Evolutionary conservation across 2,113 vertebrate genomes (phyloP).

Genomic region (Sorex fumeus): DNA sequence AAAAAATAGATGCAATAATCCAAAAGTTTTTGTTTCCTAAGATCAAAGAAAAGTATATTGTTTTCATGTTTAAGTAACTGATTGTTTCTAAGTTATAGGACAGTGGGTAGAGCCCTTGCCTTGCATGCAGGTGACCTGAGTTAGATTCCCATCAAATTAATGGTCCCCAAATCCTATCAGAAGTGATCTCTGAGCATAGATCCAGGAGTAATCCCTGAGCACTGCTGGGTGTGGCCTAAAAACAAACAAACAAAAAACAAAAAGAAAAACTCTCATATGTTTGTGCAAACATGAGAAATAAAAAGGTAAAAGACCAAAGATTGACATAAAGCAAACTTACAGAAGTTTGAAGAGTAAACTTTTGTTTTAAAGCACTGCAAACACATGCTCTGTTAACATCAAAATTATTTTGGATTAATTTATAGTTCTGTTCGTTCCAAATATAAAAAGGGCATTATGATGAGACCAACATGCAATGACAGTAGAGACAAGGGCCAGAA

Average conservation of each 20-base stretch:
- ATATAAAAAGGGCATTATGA: not conserved
- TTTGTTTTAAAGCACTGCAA: not conserved
- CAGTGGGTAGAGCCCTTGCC: no score
- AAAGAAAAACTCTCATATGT: not conserved
- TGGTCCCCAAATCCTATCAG: no score
- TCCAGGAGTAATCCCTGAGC: no score
- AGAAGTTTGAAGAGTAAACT: not conserved
- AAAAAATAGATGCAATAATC: not conserved
- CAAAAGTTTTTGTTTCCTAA: not conserved
- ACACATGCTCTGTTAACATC: not conserved
- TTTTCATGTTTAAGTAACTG: slow-evolving; percentile 18
- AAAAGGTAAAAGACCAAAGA: not conserved
- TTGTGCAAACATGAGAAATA: not conserved
- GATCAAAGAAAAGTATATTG: not conserved
- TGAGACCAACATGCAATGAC: not conserved
- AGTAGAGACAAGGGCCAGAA: no score
- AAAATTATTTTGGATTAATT: not conserved
- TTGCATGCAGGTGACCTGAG: no score
- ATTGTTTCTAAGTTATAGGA: not conserved
- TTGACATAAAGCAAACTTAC: not conserved
- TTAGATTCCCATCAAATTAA: no score
- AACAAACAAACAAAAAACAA: no score
- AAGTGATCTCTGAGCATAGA: no score
- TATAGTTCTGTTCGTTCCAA: not conserved
- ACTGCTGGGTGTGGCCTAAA: no score